Conservation (phyloP, 2,888 invertebrate species). For the Diadegma fenestrale region DNA sequence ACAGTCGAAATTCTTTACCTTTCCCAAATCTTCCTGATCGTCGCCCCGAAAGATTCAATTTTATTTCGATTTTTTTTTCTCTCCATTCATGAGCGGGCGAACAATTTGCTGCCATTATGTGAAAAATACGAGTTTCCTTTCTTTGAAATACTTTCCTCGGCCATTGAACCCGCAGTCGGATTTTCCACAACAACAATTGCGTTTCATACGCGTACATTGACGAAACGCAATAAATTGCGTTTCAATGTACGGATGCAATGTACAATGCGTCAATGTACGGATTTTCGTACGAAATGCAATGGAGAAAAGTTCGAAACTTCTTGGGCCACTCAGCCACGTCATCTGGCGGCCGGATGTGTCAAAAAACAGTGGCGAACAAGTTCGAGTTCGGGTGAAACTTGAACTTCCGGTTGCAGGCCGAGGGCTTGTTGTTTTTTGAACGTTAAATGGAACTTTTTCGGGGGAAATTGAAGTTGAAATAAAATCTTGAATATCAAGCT, state of each 20-base stretch:
- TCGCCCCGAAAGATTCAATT: neutral
- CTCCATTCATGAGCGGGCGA: neutral
- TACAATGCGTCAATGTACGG: neutral
- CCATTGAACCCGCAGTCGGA: neutral
- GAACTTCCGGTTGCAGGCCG: neutral
- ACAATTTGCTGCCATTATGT: neutral
- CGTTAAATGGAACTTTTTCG: neutral
- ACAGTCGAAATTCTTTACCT: constrained; percentile 7
- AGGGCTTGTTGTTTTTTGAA: neutral
- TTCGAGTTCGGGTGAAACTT: neutral
- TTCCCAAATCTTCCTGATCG: neutral
- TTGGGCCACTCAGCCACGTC: neutral
- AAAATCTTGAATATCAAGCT: neutral
- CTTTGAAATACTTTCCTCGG: neutral
- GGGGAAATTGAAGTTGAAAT: neutral
- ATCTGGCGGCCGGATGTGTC: neutral
- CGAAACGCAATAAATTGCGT: neutral
- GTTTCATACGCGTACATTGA: neutral
- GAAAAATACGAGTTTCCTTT: too few species aligned
- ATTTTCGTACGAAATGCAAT: neutral
- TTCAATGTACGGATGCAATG: too few species aligned
- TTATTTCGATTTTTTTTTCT: neutral
- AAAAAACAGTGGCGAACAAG: neutral
- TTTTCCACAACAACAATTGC: too few species aligned
- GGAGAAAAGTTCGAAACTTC: neutral